phyloP scores from a whole-genome alignment of 2,113 vertebrate species.

The Turnix velox region DNA sequence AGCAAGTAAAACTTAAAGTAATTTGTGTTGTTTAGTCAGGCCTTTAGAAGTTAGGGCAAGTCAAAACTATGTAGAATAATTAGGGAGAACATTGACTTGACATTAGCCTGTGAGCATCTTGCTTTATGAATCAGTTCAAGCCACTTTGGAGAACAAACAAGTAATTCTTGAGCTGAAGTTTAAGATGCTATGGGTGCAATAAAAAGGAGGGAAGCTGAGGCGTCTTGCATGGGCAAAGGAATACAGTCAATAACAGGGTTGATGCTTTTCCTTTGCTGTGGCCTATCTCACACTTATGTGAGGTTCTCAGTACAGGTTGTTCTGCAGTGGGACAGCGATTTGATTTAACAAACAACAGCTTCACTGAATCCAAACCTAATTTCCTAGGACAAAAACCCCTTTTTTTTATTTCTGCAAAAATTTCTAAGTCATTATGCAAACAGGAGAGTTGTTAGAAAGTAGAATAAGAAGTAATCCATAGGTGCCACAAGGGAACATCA shows the following conservation, averaged over 20 bases:
- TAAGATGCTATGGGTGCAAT: neutral
- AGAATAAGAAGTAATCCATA: neutral
- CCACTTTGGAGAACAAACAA: neutral
- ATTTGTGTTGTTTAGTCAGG: neutral
- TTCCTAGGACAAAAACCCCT: neutral
- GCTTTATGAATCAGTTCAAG: neutral
- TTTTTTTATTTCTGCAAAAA: neutral
- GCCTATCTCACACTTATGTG: neutral
- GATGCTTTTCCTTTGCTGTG: neutral
- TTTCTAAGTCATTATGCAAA: neutral
- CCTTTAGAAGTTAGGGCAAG: neutral
- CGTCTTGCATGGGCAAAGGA: neutral
- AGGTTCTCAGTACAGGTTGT: neutral
- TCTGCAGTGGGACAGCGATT: neutral
- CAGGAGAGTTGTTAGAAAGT: neutral
- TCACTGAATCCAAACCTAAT: neutral
- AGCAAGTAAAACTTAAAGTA: neutral
- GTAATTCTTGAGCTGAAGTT: neutral
- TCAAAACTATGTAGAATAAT: neutral
- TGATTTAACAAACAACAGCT: neutral
- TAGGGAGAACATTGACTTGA: neutral
- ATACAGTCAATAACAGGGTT: neutral
- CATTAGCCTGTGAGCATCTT: accelerated
- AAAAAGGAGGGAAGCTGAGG: neutral
- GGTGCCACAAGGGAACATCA: neutral